Evolutionary conservation across 2,797 vertebrate species (phyloP), one percentile per base, ranked within the genome.

Genomic region (Nyctalus aviator): DNA sequence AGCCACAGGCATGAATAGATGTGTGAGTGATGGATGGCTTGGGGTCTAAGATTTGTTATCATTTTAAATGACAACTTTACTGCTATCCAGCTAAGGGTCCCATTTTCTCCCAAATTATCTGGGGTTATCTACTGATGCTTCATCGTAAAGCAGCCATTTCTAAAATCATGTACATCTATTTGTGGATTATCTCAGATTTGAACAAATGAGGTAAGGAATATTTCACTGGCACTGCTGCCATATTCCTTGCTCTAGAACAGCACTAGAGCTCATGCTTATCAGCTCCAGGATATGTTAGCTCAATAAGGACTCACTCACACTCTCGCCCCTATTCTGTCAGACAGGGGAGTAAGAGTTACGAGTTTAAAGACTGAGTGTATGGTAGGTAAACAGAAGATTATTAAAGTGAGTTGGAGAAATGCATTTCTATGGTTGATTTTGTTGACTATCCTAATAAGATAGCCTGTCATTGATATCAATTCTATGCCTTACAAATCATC

Each of bases 361-460:
- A 2, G 3, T 90, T 66, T 48, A 12, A 48, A 48, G 46, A 48
- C 46, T 48, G 46, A 13, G 44, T 46, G 44, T 8, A 48, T 48
- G 46, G 46, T 48, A 48, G 46, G 46, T 41, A 85, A 93, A 27
- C 23, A 89, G n/a, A 86, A n/a, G 6, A 84, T 77, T 53, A 35
- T 71, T 83, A 64, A 88, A 72, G 69, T 69, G 44, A 48, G 3
- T 71, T 78, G 32, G 32, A 68, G 83, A 89, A 94, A 95, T 75
- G 1, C 13, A 73, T 75, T 94, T 76, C 69, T 75, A 4, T 32
- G 32, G n/a, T 86, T 91, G 68, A 62, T 72, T 91, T 88, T 81
- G 23, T 95, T 82, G 44, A 87, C 37, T 94, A 44, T 64, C 20
- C 41, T 30, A 46, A 3, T 72, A 77, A 82, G 30, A 82, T 72